phyloP scores from a whole-genome alignment of 2,797 vertebrate species.

The Phyllotis vaccarum region DNA sequence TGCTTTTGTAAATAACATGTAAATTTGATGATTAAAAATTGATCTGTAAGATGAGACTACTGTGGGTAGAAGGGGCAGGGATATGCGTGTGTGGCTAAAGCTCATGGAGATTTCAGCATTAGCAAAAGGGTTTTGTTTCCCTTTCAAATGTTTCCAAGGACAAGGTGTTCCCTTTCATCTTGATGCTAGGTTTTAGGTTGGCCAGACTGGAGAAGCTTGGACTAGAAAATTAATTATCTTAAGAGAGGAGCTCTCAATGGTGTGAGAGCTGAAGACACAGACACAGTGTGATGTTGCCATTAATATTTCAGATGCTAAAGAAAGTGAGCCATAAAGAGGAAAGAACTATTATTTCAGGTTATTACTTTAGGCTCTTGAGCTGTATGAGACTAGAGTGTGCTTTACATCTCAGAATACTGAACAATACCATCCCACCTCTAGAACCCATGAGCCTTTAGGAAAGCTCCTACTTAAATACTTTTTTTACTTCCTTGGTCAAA shows the following conservation, averaged over 20 bases:
- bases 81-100: neutral
- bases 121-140: neutral
- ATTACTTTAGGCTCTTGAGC: neutral
- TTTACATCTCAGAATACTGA: neutral
- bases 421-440: neutral
- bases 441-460: neutral
- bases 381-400: neutral
- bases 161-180: constrained; percentile 29
- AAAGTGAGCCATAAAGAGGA: constrained; percentile 7
- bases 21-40: neutral
- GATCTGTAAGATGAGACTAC: neutral
- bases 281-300: neutral
- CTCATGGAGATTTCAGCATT: constrained; percentile 10
- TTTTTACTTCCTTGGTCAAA: constrained; percentile 40
- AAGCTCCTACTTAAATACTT: constrained; percentile 22
- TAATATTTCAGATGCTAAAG: neutral
- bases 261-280: neutral
- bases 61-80: neutral
- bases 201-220: neutral
- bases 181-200: neutral
- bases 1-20: neutral
- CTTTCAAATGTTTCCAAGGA: neutral
- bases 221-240: constrained; percentile 4
- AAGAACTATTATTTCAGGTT: neutral
- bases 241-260: constrained; percentile 13